Evolutionary conservation across 2,113 vertebrate genomes (phyloP), one percentile per base, ranked within the genome.

Genomic region (Eptesicus fuscus): DNA sequence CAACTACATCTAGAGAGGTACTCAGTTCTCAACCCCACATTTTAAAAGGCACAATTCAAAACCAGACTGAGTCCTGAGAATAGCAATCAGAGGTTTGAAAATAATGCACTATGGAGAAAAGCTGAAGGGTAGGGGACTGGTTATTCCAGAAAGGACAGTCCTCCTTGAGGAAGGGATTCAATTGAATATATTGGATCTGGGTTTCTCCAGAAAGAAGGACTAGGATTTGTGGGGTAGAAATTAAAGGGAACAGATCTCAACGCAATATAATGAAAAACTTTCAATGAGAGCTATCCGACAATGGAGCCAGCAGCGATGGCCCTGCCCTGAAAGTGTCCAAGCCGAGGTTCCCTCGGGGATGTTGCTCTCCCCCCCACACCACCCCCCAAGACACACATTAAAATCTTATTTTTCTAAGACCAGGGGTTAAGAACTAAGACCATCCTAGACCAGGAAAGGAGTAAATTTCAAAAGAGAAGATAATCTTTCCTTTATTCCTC

Each of bases 1-100:
- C 74, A 90, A 53, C 83, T 59, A 67, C 88, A 82, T 88, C 51
- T 91, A 49, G 69, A 93, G 56, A 87, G 37, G 49, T 5, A 90
- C 63, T 71, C 49, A 71, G 20, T 87, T 87, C 83, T 74, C 35
- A 83, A 65, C 37, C 59, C 96, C 49, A 59, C 32, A 87, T 96
- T 90, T 94, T 92, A 95, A 91, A 92, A 71, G 76, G 59, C 65
- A 95, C 28, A 85, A 71, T 88, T 92, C 84, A 95, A 95, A 91
- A 90, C n/a, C 73, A 95, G 80, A 83, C 40, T 90, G 37, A 95
- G 80, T 80, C 44, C 70, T 70, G 32, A 92, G 56, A 89, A 69
- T 76, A 94, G 82, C 59, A 84, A 94, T 93, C 77, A 88, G 89
- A 93, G 82, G 69, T 65, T 76, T 89, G 53, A 91, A 96, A 95